These are phyloP conservation scores for Ptiloglossa arizonensis DNA, from an alignment of 1,140 invertebrate species.

Conservation along the genomic window DNA sequence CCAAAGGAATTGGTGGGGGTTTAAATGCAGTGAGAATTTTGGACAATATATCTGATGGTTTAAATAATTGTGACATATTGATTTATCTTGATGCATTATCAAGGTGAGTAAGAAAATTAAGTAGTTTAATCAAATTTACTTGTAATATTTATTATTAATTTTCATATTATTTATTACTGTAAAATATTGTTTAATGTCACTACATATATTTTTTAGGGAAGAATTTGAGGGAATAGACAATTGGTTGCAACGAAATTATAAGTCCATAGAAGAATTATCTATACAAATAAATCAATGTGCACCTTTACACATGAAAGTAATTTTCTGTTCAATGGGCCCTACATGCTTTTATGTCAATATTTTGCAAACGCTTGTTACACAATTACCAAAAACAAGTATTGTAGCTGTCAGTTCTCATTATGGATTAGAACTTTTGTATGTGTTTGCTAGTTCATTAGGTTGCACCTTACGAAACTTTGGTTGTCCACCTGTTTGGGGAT, in stretches of 20 bases:
- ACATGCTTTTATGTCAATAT: slow-evolving; percentile 59
- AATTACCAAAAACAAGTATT: slow-evolving; percentile 56
- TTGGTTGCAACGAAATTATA: slow-evolving; percentile 54
- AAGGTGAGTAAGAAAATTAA: slow-evolving; percentile 35
- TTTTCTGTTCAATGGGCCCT: slow-evolving; percentile 61
- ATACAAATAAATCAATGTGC: slow-evolving; percentile 56
- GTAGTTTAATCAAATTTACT: neutral
- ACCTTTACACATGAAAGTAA: slow-evolving; percentile 56
- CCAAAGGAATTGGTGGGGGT: slow-evolving; percentile 29
- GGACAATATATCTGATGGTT: slow-evolving; percentile 49
- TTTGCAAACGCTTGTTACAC: slow-evolving; percentile 45
- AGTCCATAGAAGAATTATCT: slow-evolving; percentile 36
- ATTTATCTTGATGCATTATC: slow-evolving; percentile 52
- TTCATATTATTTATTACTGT: neutral
- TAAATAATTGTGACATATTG: slow-evolving; percentile 57
- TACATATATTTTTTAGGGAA: slow-evolving; percentile 42
- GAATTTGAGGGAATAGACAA: slow-evolving; percentile 32
- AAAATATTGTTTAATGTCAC: neutral
- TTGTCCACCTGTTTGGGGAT: slow-evolving; percentile 68
- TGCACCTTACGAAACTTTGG: slow-evolving; percentile 43
- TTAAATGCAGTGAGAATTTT: slow-evolving; percentile 37
- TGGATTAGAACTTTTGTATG: slow-evolving; percentile 56
- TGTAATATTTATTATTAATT: too few relatives aligned
- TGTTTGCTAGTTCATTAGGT: slow-evolving; percentile 32
- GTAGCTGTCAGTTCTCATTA: slow-evolving; percentile 60